Evolutionary conservation across 1,140 invertebrate genomes (phyloP).

Genomic region (Saccostrea glomerata): DNA sequence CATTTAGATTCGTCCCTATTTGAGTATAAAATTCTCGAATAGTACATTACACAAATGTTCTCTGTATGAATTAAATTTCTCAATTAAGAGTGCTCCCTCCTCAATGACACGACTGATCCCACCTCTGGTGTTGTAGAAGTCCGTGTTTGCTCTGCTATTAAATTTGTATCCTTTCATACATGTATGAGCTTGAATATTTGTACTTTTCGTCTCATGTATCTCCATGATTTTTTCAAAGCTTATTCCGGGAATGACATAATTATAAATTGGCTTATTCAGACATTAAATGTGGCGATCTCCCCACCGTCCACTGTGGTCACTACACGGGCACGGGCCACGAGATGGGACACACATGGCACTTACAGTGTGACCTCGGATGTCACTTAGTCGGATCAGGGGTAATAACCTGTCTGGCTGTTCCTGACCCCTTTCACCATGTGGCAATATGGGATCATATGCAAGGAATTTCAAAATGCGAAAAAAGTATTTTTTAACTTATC

Average conservation of each 20-base stretch:
- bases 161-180: too few relatives aligned
- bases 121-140: too few relatives aligned
- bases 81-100: too few relatives aligned
- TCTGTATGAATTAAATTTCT: too few relatives aligned
- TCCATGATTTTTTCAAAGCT: not conserved
- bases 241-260: not conserved
- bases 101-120: too few relatives aligned
- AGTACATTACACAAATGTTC: too few relatives aligned
- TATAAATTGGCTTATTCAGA: not conserved
- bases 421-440: constrained; percentile 36
- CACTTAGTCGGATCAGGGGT: constrained; percentile 2
- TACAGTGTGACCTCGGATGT: constrained; percentile 35
- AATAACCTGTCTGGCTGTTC: constrained; percentile 1
- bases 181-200: too few relatives aligned
- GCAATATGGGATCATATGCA: constrained; percentile 26
- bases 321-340: constrained; percentile 14
- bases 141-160: too few relatives aligned
- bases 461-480: constrained; percentile 9
- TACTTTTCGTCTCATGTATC: too few relatives aligned
- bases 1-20: too few relatives aligned
- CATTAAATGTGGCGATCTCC: constrained; percentile 14
- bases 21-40: too few relatives aligned
- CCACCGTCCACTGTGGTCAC: not conserved
- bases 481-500: not conserved
- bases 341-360: not conserved